Conservation (phyloP, 2,113 vertebrate species). For the Onychorhynchus coronatus region DNA sequence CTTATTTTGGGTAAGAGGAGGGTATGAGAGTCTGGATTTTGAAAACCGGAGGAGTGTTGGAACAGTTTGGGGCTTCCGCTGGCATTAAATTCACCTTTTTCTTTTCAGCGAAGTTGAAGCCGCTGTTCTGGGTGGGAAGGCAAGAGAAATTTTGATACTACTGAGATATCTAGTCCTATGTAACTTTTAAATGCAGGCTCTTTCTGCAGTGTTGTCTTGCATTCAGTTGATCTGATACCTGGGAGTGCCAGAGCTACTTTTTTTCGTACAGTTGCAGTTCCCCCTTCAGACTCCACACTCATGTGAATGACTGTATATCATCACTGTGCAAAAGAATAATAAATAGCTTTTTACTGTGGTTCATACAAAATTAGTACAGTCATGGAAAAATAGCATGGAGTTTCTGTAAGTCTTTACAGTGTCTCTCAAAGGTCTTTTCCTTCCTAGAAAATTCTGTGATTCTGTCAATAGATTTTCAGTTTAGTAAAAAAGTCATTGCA, state of each 20-base stretch:
- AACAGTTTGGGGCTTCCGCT: not conserved
- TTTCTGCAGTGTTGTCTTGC: not conserved
- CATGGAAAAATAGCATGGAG: not conserved
- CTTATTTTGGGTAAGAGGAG: slow-evolving; percentile 16
- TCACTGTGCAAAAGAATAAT: not conserved
- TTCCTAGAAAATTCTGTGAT: not conserved
- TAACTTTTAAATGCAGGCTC: not conserved
- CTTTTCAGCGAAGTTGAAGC: not conserved
- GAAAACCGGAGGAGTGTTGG: slow-evolving; percentile 5
- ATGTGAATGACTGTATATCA: not conserved
- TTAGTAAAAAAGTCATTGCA: not conserved
- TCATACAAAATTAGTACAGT: not conserved
- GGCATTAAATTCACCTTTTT: not conserved
- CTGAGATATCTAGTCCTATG: not conserved
- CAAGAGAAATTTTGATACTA: not conserved
- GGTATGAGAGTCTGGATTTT: slow-evolving; percentile 31
- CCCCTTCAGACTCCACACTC: not conserved
- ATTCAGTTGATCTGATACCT: not conserved
- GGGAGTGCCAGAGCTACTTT: not conserved
- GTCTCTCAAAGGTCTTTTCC: not conserved
- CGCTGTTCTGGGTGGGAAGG: not conserved
- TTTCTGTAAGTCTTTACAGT: not conserved
- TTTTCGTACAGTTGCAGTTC: not conserved
- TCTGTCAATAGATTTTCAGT: not conserved
- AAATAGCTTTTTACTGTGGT: not conserved